Evolutionary conservation across 2,113 vertebrate genomes (phyloP).

Genomic region (Falcunculus frontatus): DNA sequence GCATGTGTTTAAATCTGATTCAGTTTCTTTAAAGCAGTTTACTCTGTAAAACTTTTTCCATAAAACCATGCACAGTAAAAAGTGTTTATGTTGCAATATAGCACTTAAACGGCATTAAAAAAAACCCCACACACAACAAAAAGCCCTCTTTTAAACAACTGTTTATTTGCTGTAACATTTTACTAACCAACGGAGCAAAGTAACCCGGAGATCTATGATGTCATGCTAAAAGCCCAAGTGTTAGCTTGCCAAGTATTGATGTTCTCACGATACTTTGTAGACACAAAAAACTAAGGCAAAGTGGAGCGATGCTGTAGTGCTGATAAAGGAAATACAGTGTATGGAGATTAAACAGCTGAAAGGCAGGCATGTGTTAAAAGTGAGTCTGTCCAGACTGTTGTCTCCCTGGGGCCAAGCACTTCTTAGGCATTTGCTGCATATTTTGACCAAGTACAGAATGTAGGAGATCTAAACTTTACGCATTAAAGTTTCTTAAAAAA

Average conservation of each 20-base stretch:
- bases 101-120: not conserved
- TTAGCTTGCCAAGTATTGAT: slow-evolving; percentile 34
- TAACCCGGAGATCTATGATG: not conserved
- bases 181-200: not conserved
- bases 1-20: not conserved
- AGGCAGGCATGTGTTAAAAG: not conserved
- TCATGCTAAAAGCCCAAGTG: slow-evolving; percentile 7
- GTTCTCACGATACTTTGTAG: slow-evolving; percentile 42
- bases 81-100: not conserved
- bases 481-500: not conserved
- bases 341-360: slow-evolving; percentile 31
- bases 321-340: slow-evolving; percentile 26
- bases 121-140: not conserved
- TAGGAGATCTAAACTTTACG: not conserved
- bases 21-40: not conserved
- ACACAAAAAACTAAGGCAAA: slow-evolving; percentile 2
- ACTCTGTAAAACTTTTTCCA: not conserved
- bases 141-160: not conserved
- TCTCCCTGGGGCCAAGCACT: not conserved
- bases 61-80: not conserved
- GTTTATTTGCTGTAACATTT: slow-evolving; percentile 33
- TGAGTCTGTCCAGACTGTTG: slow-evolving; percentile 28
- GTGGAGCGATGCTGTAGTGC: not conserved
- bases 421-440: slow-evolving; percentile 7
- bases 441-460: slow-evolving; percentile 30